Base-by-base conservation (phyloP, 2,888 invertebrate species). In the Chalcosyrphus nemorum region DNA sequence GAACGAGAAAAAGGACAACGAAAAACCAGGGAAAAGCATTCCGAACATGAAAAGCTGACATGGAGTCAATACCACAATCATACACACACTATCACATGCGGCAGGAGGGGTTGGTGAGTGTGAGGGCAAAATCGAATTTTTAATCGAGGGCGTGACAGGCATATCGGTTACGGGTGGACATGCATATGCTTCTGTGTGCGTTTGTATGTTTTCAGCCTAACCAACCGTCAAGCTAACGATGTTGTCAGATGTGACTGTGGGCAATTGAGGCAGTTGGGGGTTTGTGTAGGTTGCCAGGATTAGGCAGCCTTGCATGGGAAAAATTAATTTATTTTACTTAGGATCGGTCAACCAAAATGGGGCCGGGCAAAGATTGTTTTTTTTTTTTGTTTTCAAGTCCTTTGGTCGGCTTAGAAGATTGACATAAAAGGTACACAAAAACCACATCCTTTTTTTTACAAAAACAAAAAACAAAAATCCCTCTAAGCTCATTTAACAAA, bases 211-310 rank as follows among this genome's bases (percentile, higher is more conserved):
- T 74, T 41, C 29, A 52, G 66, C 54, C 57, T 50, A 76, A 66
- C 71, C 75, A 59, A 59, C 43, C 63, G 66, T 75, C 66, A 70
- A 56, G 70, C 57, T 71, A 76, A 76, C 71, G 76, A 81, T 59
- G 70, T 71, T 76, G 77, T 77, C 71, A 59, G 52, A 72, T 82
- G 77, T 82, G 77, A 82, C 71, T 61, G 17, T 61, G 17, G 43
- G 13, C 43, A 9, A 32, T 32, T 29, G 29, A n/a, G 29, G 2
- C 1, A 29, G 29, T 5, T 3, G 3, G 38, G 5, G 38, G 13
- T 4, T 35, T 3, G 21, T 11, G n/a, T 35, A 7, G 24, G 11
- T n/a, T 21, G 47, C 32, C 47, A 50, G 38, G 45, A 32, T 56
- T 47, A 59, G 24, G 50, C 38, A 45, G 56, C 38, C 59, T 50